A percentile compares a stretch with the other conserved stretches of the same genome.
Evolutionary conservation across 2,888 invertebrate species (phyloP).

Genomic region (Hirtodrosophila confusa): DNA sequence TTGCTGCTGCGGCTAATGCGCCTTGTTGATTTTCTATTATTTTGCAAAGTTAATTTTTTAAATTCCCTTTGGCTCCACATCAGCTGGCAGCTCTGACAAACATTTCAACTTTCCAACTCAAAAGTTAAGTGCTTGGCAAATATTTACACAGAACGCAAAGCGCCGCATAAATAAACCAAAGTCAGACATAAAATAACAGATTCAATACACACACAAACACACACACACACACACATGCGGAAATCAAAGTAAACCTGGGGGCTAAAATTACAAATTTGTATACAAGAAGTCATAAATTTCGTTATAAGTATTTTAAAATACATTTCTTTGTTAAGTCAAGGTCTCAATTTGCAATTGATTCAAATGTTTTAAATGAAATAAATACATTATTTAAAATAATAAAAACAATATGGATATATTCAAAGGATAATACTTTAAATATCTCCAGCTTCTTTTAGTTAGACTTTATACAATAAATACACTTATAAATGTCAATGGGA

Average conservation of each 20-base stretch:
- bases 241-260: slow-evolving; percentile 12
- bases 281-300: background rate
- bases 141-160: slow-evolving; percentile 66
- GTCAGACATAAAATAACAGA: slow-evolving; percentile 62
- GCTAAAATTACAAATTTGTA: background rate
- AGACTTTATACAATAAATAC: no score
- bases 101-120: slow-evolving; percentile 17
- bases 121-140: slow-evolving; percentile 75
- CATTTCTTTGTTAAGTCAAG: background rate
- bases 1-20: slow-evolving; percentile 20
- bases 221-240: slow-evolving; percentile 2
- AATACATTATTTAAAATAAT: no score
- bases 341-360: no score
- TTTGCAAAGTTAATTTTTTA: slow-evolving; percentile 17
- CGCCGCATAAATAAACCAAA: slow-evolving; percentile 60
- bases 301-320: background rate
- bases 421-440: no score
- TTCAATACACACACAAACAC: slow-evolving; percentile 15
- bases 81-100: slow-evolving; percentile 28
- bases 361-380: no score
- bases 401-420: no score
- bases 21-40: slow-evolving; percentile 31
- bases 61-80: background rate
- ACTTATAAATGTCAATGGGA: no score
- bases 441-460: no score